A percentile compares a stretch with the other conserved stretches of the same genome.
These are phyloP conservation scores for Dynastes grantii DNA, from an alignment of 2,888 invertebrate species.

Conservation along the genomic window DNA sequence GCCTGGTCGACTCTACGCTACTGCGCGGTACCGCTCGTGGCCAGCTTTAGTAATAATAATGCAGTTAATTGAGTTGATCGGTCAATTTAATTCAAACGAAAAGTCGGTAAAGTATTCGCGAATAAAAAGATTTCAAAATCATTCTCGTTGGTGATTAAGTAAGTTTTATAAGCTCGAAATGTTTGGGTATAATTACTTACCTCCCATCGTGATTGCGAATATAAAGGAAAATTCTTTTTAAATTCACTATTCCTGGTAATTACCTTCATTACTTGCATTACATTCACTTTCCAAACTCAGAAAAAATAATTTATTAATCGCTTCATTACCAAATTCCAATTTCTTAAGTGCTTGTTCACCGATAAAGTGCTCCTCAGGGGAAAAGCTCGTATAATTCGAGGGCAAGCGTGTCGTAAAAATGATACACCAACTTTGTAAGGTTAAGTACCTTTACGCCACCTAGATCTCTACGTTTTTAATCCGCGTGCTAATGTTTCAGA, in stretches of 20 bases:
- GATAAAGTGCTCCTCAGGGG: not conserved
- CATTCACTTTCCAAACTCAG: not conserved
- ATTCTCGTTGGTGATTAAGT: no score
- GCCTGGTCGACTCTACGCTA: no score
- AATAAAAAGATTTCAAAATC: no score
- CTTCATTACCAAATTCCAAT: not conserved
- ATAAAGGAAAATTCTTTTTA: no score
- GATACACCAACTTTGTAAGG: not conserved
- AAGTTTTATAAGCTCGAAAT: no score
- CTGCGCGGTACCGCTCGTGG: no score
- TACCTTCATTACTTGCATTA: not conserved
- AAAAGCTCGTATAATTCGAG: not conserved
- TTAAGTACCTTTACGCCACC: constrained; percentile 3
- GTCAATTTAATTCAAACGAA: no score
- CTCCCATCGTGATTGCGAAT: no score
- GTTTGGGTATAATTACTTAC: no score
- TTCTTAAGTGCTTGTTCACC: not conserved
- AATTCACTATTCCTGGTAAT: not conserved
- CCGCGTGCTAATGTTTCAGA: not conserved
- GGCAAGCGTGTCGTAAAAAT: not conserved
- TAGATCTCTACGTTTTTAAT: constrained; percentile 3
- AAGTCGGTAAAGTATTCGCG: no score
- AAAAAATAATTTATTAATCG: not conserved
- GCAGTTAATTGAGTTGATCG: no score
- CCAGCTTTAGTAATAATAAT: no score